phyloP scores from a whole-genome alignment of 37 sponge, comb jelly and placozoan species.

The Hexactinellida sp. region DNA sequence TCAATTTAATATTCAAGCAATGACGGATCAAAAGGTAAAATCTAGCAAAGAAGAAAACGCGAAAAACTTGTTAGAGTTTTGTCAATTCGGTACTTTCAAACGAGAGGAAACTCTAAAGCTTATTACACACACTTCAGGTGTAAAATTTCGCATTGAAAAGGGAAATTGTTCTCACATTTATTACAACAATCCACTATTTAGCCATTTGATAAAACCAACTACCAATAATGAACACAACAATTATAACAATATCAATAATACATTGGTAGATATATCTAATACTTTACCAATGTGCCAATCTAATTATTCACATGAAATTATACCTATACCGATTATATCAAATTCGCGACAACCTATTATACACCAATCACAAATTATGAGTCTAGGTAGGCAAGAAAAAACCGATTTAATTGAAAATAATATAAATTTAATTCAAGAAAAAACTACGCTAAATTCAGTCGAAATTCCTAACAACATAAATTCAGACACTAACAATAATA shows the following conservation, averaged over 20 bases:
- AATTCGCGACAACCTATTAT: background rate
- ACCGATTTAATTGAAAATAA: background rate
- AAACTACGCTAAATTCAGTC: background rate
- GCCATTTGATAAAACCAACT: background rate
- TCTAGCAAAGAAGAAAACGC: too few species aligned
- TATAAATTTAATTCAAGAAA: background rate
- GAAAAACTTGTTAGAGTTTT: background rate
- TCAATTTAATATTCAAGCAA: background rate
- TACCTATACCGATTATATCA: background rate
- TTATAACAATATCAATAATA: background rate
- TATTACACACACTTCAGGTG: background rate
- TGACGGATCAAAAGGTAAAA: background rate
- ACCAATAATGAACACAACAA: background rate
- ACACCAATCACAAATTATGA: background rate
- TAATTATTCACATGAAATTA: background rate
- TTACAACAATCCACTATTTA: background rate
- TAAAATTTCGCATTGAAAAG: background rate
- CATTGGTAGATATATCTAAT: background rate
- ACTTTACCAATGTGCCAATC: background rate
- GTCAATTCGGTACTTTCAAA: background rate
- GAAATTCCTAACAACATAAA: background rate
- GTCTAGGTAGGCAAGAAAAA: background rate
- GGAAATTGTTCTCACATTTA: background rate
- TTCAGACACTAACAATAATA: background rate
- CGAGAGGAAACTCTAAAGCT: background rate